Conservation (phyloP, 2,113 vertebrate genomes). For the Albula glossodonta region DNA sequence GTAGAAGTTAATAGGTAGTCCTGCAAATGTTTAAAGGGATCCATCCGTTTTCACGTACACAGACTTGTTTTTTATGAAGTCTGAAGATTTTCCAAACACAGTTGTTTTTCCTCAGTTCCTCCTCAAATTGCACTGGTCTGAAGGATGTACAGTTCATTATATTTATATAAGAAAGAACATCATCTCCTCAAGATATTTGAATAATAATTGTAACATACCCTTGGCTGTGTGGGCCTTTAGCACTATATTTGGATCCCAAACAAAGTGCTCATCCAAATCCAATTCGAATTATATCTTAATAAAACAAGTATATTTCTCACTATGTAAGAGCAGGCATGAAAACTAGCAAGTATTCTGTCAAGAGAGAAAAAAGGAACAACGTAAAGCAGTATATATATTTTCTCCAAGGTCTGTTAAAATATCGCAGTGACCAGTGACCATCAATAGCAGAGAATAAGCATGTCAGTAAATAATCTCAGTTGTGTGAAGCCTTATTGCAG, state of each 20-base stretch:
- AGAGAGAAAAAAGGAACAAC: neutral
- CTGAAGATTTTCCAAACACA: neutral
- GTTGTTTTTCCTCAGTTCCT: neutral
- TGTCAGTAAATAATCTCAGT: neutral
- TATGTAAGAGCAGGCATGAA: neutral
- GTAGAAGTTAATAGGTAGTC: neutral
- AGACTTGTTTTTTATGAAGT: neutral
- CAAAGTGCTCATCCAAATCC: neutral
- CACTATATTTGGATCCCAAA: neutral
- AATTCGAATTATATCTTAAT: too few relatives aligned
- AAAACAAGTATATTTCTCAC: neutral
- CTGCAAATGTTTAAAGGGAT: neutral
- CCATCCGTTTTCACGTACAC: neutral
- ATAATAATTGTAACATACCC: neutral
- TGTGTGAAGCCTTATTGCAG: neutral
- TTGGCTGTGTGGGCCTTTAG: neutral
- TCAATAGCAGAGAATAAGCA: neutral
- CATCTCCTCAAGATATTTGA: neutral
- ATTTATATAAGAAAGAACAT: neutral
- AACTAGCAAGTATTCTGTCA: neutral
- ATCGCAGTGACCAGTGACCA: neutral
- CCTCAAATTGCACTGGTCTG: neutral
- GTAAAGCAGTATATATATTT: neutral
- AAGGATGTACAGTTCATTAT: neutral
- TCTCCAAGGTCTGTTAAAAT: neutral